Conservation (phyloP, 2,797 vertebrate genomes). For the Melanotaenia boesemani region DNA sequence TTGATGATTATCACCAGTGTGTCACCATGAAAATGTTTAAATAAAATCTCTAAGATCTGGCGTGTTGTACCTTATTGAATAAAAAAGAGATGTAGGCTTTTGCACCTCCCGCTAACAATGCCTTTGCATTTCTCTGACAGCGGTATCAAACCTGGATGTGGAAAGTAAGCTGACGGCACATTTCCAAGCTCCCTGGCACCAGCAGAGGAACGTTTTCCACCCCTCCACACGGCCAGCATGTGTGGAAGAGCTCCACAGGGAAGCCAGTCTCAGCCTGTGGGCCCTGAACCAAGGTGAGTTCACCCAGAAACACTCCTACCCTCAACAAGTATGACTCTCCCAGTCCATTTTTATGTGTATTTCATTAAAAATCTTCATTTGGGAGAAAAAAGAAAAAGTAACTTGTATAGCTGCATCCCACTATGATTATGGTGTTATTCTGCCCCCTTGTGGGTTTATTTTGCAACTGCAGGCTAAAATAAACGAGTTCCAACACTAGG, state of each 20-base stretch:
- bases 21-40: constrained; percentile 28
- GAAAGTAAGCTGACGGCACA: constrained; percentile 94
- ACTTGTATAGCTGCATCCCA: not conserved
- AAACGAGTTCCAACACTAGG: too few relatives aligned
- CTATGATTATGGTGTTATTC: constrained; percentile 9
- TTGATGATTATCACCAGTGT: constrained; percentile 18
- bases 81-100: not conserved
- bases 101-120: not conserved
- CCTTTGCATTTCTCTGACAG: constrained; percentile 74
- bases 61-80: not conserved
- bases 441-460: constrained; percentile 66
- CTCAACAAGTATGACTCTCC: too few relatives aligned
- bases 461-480: not conserved
- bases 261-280: constrained; percentile 89
- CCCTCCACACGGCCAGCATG: constrained; percentile 90
- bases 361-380: not conserved
- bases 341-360: not conserved
- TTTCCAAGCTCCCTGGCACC: constrained; percentile 91
- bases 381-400: not conserved
- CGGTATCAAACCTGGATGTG: constrained; percentile 94
- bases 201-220: constrained; percentile 92
- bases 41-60: not conserved
- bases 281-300: constrained; percentile 86
- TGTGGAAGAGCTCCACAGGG: constrained; percentile 91
- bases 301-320: constrained; percentile 23